Evolutionary conservation across 1,140 invertebrate species (phyloP), one percentile per base, ranked within the genome.

Genomic region (Pachyrhynchus sulphureomaculatus): DNA sequence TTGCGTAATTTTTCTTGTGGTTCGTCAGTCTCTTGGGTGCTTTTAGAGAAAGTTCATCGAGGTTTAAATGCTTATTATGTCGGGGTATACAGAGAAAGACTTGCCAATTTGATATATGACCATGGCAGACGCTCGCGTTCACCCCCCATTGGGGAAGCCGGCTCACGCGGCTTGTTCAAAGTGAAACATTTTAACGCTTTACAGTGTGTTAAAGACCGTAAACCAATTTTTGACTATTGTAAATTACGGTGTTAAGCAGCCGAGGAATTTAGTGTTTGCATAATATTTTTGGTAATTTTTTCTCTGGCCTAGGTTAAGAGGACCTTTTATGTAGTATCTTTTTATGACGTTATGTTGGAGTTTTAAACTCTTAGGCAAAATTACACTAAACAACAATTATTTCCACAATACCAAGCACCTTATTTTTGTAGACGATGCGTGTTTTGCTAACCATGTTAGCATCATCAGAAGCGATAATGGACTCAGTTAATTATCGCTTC

Each of bases 41-140:
- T 49, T 65, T 65, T 61, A 56, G 41, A 57, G 53, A 60, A 53
- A 60, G 47, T 60, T 58, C 55, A 58, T 58, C 21, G 48, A 41
- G 49, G 52, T 68, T 68, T 68, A 68, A 65, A 68, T 65, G 66
- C 66, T 60, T 65, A 68, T 68, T 68, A 68, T 58, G 66, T 62
- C 62, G 59, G 63, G 53, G 55, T 62, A 64, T 44, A n/a, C n/a
- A 53, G 52, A 26, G 51, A 45, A 65, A 59, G 58, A 60, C 57
- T 65, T 65, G 59, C 66, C 58, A 62, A 68, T 68, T 65, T 68
- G 66, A 68, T 68, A 68, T 68, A 68, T 68, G 59, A 62, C 60
- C 59, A 49, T 47, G 56, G 45, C 58, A 53, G 64, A 55, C 54
- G 60, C 63, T 17, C 55, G 55, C 33, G 29, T 29, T 58, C 36